phyloP scores from a whole-genome alignment of 2,888 invertebrate species.

The Cacoxenus indagator region DNA sequence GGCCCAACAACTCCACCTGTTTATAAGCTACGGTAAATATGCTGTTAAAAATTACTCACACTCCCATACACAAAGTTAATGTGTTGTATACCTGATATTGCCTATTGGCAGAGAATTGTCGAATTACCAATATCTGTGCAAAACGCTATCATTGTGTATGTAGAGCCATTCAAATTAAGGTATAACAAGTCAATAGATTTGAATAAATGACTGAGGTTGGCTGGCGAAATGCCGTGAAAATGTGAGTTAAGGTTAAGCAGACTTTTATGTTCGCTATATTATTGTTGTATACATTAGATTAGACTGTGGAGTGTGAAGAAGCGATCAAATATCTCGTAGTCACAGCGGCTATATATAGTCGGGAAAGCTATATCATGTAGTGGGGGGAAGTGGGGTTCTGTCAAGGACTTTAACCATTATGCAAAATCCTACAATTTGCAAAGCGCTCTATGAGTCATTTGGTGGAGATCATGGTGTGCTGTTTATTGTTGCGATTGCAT shows the following conservation, averaged over 20 bases:
- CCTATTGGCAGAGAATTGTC: not conserved
- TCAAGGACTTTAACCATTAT: too few species aligned
- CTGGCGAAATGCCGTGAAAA: slow-evolving; percentile 26
- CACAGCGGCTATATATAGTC: too few species aligned
- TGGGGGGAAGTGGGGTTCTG: too few species aligned
- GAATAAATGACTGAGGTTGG: slow-evolving; percentile 44
- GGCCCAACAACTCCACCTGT: not conserved
- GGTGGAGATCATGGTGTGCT: too few species aligned
- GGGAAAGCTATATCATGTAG: too few species aligned
- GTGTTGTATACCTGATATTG: not conserved
- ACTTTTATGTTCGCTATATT: slow-evolving; percentile 9
- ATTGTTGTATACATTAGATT: slow-evolving; percentile 28
- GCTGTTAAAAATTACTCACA: slow-evolving; percentile 31
- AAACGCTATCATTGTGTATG: slow-evolving; percentile 16
- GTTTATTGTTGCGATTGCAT: too few species aligned
- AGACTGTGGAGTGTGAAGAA: too few species aligned
- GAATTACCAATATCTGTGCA: not conserved
- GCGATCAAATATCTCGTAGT: too few species aligned
- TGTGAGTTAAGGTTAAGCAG: not conserved
- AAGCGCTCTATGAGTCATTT: too few species aligned
- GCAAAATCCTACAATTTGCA: too few species aligned
- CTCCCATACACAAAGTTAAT: slow-evolving; percentile 10
- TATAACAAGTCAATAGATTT: slow-evolving; percentile 55
- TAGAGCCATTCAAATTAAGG: slow-evolving; percentile 43
- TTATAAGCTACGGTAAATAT: slow-evolving; percentile 27